Evolutionary conservation across 2,113 vertebrate genomes (phyloP).

Genomic region (Excalfactoria chinensis): DNA sequence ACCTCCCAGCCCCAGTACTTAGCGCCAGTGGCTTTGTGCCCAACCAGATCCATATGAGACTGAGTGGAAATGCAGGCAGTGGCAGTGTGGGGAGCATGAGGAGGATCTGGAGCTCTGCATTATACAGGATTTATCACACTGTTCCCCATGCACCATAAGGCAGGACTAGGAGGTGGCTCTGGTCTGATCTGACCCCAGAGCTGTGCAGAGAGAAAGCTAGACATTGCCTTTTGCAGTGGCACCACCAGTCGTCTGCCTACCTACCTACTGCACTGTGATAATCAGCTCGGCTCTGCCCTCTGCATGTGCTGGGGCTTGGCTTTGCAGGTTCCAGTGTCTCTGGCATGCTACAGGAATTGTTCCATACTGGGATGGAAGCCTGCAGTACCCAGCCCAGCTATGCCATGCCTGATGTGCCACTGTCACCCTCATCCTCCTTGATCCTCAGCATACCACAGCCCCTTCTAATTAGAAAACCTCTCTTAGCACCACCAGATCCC

Average conservation of each 20-base stretch:
- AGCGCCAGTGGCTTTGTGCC: not conserved
- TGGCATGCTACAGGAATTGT: not conserved
- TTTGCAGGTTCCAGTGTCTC: not conserved
- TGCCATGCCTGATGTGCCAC: not conserved
- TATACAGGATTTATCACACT: not conserved
- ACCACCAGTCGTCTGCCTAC: not conserved
- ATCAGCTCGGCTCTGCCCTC: not conserved
- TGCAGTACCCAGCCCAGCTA: not conserved
- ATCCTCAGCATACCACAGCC: not conserved
- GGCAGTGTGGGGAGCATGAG: fast-evolving
- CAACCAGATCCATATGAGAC: constrained; percentile 50
- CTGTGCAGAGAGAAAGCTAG: not conserved
- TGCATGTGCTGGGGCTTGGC: fast-evolving
- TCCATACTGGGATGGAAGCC: not conserved
- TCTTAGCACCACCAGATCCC: not conserved
- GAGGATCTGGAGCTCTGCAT: not conserved
- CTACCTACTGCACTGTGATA: not conserved
- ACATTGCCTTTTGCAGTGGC: not conserved
- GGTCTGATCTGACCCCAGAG: not conserved
- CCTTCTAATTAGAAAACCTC: not conserved
- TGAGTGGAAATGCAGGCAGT: constrained; percentile 36
- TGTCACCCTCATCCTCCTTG: not conserved
- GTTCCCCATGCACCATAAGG: not conserved
- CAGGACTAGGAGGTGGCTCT: not conserved
- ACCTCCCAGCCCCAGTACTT: not conserved